Conservation (phyloP, 2,888 invertebrate species). For the Scaptodrosophila latifasciaeformis region DNA sequence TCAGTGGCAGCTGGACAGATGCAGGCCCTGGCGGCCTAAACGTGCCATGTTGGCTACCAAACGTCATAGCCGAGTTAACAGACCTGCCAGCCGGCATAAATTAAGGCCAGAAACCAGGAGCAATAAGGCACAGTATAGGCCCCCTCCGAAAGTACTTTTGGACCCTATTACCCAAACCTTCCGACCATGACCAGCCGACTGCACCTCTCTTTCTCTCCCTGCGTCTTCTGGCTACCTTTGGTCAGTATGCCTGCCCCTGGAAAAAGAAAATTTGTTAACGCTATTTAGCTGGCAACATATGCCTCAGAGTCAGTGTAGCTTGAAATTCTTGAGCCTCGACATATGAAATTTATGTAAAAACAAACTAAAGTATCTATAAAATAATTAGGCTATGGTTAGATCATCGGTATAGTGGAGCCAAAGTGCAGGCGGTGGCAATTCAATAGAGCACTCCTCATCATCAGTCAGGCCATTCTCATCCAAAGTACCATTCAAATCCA, state of each 20-base stretch:
- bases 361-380: slow-evolving; percentile 8
- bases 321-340: slow-evolving; percentile 54
- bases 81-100: slow-evolving; percentile 32
- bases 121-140: slow-evolving; percentile 44
- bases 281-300: background rate
- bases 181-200: slow-evolving; percentile 50
- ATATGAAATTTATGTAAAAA: slow-evolving; percentile 40
- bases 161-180: slow-evolving; percentile 46
- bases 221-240: background rate
- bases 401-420: slow-evolving; percentile 74
- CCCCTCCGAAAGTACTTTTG: slow-evolving; percentile 52
- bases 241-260: too few species aligned
- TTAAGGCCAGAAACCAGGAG: slow-evolving; percentile 28
- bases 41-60: too few species aligned
- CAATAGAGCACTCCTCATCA: slow-evolving; percentile 54
- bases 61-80: slow-evolving; percentile 64
- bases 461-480: slow-evolving; percentile 69
- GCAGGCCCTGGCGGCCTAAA: slow-evolving; percentile 38
- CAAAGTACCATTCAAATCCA: slow-evolving; percentile 64
- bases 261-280: slow-evolving; percentile 31
- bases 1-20: slow-evolving; percentile 49
- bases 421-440: slow-evolving; percentile 67
- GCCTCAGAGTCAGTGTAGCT: slow-evolving; percentile 39
- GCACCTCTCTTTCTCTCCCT: too few species aligned
- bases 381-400: slow-evolving; percentile 69